Conservation (phyloP, 2,797 vertebrate genomes). For the Enteromius paludinosus region DNA sequence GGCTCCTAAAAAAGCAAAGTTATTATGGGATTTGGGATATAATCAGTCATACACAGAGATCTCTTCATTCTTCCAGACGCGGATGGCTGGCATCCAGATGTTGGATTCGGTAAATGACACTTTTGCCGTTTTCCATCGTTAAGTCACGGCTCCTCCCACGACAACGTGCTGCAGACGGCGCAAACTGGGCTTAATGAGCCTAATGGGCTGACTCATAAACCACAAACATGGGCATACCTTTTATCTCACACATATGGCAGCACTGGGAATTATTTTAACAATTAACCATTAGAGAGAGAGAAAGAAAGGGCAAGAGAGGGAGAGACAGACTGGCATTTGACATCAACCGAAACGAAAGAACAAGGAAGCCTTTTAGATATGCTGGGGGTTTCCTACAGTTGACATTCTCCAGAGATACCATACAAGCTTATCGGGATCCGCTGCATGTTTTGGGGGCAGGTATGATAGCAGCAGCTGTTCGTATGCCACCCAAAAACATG, state of each 20-base stretch:
- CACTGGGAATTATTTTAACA: constrained; percentile 38
- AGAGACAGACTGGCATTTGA: constrained; percentile 12
- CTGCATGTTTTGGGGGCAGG: constrained; percentile 9
- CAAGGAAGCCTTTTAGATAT: constrained; percentile 13
- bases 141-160: constrained; percentile 32
- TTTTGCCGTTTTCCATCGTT: constrained; percentile 61
- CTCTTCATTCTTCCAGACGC: background rate
- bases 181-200: constrained; percentile 17
- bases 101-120: constrained; percentile 38
- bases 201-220: constrained; percentile 55
- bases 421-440: background rate
- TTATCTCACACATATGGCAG: constrained; percentile 41
- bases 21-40: constrained; percentile 7
- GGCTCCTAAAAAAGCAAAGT: constrained; percentile 8
- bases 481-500: constrained; percentile 4
- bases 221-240: constrained; percentile 61
- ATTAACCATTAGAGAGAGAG: constrained; percentile 9
- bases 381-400: background rate
- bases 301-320: constrained; percentile 7
- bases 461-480: constrained; percentile 2
- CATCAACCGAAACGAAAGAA: background rate
- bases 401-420: background rate
- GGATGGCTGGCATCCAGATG: constrained; percentile 62
- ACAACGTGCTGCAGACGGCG: background rate
- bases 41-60: constrained; percentile 10